phyloP scores from a whole-genome alignment of 2,888 invertebrate species.

The Acholoe squamosa region DNA sequence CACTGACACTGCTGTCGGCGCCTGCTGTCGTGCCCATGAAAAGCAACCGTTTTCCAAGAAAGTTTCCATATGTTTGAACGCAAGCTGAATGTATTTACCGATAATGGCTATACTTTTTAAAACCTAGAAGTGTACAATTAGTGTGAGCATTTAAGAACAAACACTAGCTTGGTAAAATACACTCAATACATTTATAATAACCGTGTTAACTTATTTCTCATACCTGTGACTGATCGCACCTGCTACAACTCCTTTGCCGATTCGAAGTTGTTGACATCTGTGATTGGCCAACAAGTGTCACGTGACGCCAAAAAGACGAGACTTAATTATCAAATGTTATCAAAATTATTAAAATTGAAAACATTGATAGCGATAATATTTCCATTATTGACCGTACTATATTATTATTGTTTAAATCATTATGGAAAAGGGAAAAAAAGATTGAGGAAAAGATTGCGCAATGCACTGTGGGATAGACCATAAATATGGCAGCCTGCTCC shows the following conservation, averaged over 20 bases:
- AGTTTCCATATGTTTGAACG: too few species aligned
- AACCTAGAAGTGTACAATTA: too few species aligned
- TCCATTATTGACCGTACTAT: background rate
- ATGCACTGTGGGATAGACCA: slow-evolving; percentile 37
- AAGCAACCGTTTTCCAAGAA: too few species aligned
- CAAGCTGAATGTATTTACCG: too few species aligned
- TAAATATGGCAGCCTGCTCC: slow-evolving; percentile 59
- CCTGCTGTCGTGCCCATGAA: too few species aligned
- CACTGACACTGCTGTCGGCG: too few species aligned
- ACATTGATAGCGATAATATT: background rate
- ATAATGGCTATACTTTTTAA: too few species aligned
- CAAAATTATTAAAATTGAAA: too few species aligned
- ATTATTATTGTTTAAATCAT: background rate
- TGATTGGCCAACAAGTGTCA: slow-evolving; percentile 41
- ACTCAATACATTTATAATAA: too few species aligned
- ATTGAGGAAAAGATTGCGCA: background rate
- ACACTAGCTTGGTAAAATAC: too few species aligned
- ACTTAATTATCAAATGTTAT: background rate
- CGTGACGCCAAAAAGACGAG: background rate
- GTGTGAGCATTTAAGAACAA: too few species aligned
- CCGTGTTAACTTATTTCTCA: too few species aligned
- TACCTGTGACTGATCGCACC: slow-evolving; percentile 5
- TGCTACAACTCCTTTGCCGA: slow-evolving; percentile 36
- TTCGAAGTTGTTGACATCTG: slow-evolving; percentile 58
- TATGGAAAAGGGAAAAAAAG: background rate